phyloP scores from a whole-genome alignment of 1,140 invertebrate species.

The Pomphorhynchus laevis region DNA sequence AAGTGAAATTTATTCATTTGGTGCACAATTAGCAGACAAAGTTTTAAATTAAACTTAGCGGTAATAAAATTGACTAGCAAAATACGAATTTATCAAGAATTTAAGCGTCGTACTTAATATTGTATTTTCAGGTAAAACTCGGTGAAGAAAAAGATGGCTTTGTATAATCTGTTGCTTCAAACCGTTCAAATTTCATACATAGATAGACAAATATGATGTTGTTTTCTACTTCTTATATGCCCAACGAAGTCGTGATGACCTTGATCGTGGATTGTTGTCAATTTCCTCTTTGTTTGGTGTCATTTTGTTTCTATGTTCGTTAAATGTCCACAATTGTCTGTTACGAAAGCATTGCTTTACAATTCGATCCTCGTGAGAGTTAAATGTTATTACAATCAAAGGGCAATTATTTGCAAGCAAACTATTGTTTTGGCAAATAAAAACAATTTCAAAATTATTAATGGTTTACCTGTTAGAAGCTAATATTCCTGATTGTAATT shows the following conservation, averaged over 20 bases:
- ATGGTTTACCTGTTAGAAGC: constrained; percentile 30
- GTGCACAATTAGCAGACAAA: too few relatives aligned
- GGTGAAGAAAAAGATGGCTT: too few relatives aligned
- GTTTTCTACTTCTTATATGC: too few relatives aligned
- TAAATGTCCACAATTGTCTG: constrained; percentile 16
- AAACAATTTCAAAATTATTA: background rate
- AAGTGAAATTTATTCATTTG: too few relatives aligned
- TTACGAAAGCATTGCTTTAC: constrained; percentile 51
- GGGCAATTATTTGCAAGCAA: constrained; percentile 38
- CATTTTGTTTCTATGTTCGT: background rate
- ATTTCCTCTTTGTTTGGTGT: constrained; percentile 33
- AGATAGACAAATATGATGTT: too few relatives aligned
- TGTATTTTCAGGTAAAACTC: too few relatives aligned
- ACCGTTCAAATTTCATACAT: too few relatives aligned
- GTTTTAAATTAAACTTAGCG: too few relatives aligned
- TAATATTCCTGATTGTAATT: constrained; percentile 51
- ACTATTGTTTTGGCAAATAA: background rate
- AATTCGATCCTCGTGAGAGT: constrained; percentile 70
- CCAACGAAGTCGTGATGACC: constrained; percentile 55
- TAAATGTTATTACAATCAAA: constrained; percentile 43
- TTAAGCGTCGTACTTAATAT: too few relatives aligned
- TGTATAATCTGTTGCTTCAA: too few relatives aligned
- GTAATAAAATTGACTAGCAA: too few relatives aligned
- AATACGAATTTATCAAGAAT: too few relatives aligned
- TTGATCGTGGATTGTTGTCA: constrained; percentile 35